Base-by-base conservation (phyloP, 2,113 vertebrate species). In the Pteronura brasiliensis region DNA sequence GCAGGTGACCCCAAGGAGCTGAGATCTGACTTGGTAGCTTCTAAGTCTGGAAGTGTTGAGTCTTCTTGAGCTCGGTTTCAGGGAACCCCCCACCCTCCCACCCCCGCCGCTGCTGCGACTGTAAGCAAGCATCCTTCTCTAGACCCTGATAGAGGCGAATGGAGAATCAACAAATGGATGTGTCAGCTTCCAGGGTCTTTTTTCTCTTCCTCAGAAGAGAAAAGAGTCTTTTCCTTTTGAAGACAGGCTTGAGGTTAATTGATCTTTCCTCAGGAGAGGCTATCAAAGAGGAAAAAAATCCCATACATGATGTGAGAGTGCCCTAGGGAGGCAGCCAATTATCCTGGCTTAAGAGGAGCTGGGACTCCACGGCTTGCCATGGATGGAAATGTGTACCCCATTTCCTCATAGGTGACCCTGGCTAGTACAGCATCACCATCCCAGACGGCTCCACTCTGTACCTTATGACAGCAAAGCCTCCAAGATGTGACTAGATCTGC, bases 191-290 rank as follows among this genome's bases (percentile, higher is more conserved):
- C n/a, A 47, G 52, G 0, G 0, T 72, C 67, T 69, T 31, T 57
- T 61, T 88, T 95, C 63, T 65, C 21, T 29, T 88, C 31, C 47
- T 89, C 47, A 81, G 83, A 76, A 77, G 85, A 77, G 67, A 90
- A 61, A 67, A 55, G 13, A 90, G 18, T 29, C 59, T 87, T 65
- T 65, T 89, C 44, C 49, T 93, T 92, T 55, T 47, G 87, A 93
- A 97, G 79, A 77, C 39, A 93, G 90, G 34, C 36, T 97, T 67
- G 39, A 77, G 42, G 34, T 76, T 65, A 55, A 92, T 63, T 81
- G 97, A 77, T 94, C 69, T 95, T 86, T 94, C 31, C 69, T 93
- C 36, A 77, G 84, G 65, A 97, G 82, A 86, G 18, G 47, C 42
- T 71, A 77, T 76, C 59, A 69, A n/a, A 18, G 29, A 92, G 49